phyloP scores from a whole-genome alignment of 2,113 vertebrate species.

The Elephantulus edwardii region DNA sequence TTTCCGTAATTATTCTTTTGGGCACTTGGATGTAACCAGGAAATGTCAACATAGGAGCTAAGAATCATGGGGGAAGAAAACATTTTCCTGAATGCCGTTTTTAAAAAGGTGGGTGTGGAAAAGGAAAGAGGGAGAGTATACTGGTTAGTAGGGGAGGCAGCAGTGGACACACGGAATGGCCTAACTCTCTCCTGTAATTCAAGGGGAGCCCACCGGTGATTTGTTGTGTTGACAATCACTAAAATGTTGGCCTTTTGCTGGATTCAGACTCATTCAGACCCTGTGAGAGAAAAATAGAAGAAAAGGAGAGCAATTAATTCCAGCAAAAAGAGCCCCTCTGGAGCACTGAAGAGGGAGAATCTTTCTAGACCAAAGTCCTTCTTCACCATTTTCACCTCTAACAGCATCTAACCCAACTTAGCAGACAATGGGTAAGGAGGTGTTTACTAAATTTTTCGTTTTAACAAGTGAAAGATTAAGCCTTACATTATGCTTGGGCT shows the following conservation, averaged over 20 bases:
- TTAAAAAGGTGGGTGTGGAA: background rate
- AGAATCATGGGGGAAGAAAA: constrained; percentile 72
- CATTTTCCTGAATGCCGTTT: constrained; percentile 49
- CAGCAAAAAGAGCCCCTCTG: background rate
- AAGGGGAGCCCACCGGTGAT: background rate
- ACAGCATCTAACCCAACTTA: background rate
- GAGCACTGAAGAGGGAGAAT: background rate
- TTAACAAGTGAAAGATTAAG: background rate
- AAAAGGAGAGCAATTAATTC: background rate
- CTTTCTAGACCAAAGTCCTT: background rate
- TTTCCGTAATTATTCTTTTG: constrained; percentile 71
- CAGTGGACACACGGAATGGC: background rate
- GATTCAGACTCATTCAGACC: background rate
- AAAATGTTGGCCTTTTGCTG: background rate
- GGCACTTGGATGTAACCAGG: constrained; percentile 39
- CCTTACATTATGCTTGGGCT: background rate
- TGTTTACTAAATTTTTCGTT: background rate
- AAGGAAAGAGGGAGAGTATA: background rate
- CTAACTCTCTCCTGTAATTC: background rate
- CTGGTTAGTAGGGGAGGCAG: background rate
- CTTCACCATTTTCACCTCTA: background rate
- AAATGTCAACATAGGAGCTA: constrained; percentile 70
- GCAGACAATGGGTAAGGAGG: background rate
- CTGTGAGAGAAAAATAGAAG: background rate
- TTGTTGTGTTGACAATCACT: background rate